Conservation (phyloP, 2,888 invertebrate species). For the Metalampra italica region DNA sequence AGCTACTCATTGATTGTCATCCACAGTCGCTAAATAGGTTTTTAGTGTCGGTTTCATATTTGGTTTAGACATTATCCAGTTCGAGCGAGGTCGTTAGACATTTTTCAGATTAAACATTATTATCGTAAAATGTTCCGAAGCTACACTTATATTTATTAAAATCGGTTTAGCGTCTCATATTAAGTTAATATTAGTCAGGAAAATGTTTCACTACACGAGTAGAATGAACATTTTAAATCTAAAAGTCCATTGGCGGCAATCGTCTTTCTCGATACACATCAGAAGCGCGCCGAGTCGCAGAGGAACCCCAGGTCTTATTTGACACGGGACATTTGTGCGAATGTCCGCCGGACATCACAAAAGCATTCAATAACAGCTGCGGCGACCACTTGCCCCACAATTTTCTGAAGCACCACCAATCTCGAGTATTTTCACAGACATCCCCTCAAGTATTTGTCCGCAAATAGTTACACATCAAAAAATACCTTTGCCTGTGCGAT, state of each 20-base stretch:
- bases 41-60: too few species aligned
- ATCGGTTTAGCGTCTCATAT: too few species aligned
- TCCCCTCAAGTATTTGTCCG: slow-evolving; percentile 7
- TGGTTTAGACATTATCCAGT: too few species aligned
- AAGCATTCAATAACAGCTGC: slow-evolving; percentile 33
- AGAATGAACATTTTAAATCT: neutral
- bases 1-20: too few species aligned
- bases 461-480: neutral
- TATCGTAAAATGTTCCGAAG: too few species aligned
- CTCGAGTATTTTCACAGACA: slow-evolving; percentile 11
- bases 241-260: slow-evolving; percentile 15
- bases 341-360: slow-evolving; percentile 32
- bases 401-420: slow-evolving; percentile 17
- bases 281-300: slow-evolving; percentile 23
- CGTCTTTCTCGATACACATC: slow-evolving; percentile 35
- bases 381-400: slow-evolving; percentile 21
- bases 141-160: too few species aligned
- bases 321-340: slow-evolving; percentile 28
- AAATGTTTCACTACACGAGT: neutral
- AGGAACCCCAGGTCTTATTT: slow-evolving; percentile 23
- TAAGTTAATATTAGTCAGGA: too few species aligned
- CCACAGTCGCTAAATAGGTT: too few species aligned
- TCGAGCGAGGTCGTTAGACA: too few species aligned
- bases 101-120: too few species aligned
- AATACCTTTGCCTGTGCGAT: neutral